A percentile compares a stretch with the other conserved stretches of the same genome.
Conservation (phyloP, 1,140 invertebrate species). For the Pantala flavescens region DNA sequence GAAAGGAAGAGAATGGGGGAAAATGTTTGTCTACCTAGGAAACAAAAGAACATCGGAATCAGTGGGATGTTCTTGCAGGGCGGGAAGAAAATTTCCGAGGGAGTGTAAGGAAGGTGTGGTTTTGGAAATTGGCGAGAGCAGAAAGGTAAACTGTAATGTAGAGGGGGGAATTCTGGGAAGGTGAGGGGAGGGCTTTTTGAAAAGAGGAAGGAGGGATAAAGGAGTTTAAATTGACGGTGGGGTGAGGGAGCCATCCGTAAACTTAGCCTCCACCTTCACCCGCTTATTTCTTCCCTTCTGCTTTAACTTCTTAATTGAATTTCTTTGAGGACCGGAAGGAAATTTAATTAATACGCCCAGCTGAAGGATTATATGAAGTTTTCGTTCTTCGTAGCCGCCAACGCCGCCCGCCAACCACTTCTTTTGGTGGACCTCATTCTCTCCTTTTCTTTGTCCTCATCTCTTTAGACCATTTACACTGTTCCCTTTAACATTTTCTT, state of each 20-base stretch:
- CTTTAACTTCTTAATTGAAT: slow-evolving; percentile 10
- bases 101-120: neutral
- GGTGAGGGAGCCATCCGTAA: slow-evolving; percentile 1
- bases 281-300: neutral
- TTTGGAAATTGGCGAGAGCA: neutral
- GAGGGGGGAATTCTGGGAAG: neutral
- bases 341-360: slow-evolving; percentile 10
- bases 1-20: neutral
- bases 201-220: neutral
- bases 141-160: neutral
- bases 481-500: neutral
- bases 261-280: neutral
- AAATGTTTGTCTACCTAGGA: neutral
- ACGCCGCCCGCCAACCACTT: neutral
- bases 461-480: neutral
- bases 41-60: neutral
- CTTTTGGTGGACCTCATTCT: neutral
- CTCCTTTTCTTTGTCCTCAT: neutral
- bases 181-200: neutral
- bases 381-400: neutral
- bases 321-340: neutral
- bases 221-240: neutral
- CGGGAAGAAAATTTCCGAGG: neutral
- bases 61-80: neutral
- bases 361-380: slow-evolving; percentile 4